These are phyloP conservation scores for Cassiopea xamachana DNA, from an alignment of 30 jellyfish, hydroid and myxozoan genomes.

Conservation along the genomic window DNA sequence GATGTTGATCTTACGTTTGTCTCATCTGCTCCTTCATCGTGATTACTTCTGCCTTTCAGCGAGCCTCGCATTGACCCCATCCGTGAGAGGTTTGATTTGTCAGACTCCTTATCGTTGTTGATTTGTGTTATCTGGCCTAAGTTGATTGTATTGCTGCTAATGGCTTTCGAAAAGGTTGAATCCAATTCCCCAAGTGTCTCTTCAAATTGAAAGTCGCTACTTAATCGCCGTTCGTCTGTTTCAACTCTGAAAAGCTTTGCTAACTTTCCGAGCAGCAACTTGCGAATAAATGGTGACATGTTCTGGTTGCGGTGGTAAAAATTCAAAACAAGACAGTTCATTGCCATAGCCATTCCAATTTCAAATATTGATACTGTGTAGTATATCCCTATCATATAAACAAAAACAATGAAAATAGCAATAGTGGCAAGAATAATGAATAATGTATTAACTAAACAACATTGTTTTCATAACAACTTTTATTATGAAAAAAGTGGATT, in stretches of 20 bases:
- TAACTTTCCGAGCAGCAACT: constrained; percentile 75
- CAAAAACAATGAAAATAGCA: neutral
- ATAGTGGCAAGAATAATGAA: neutral
- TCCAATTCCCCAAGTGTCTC: constrained; percentile 53
- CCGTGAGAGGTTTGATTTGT: constrained; percentile 24
- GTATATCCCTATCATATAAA: constrained; percentile 75
- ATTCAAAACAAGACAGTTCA: constrained; percentile 88
- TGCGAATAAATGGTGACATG: constrained; percentile 90
- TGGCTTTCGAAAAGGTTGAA: constrained; percentile 31
- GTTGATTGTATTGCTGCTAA: constrained; percentile 23
- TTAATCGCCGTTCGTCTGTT: constrained; percentile 40
- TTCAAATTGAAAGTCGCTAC: constrained; percentile 7
- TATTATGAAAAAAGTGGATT: too few relatives aligned
- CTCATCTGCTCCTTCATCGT: constrained; percentile 46
- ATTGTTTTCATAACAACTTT: too few relatives aligned
- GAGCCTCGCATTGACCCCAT: constrained; percentile 68
- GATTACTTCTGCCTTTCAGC: constrained; percentile 46
- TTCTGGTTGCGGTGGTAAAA: constrained; percentile 89
- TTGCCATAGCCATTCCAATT: constrained; percentile 91
- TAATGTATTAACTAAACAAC: neutral
- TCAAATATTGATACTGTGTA: constrained; percentile 95
- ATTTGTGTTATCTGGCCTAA: constrained; percentile 37
- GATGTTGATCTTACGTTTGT: constrained; percentile 20
- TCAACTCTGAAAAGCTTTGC: constrained; percentile 79
- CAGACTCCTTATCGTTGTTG: constrained; percentile 34